These are phyloP conservation scores for Recurvirostra avosetta DNA, from an alignment of 2,113 vertebrate species.

Conservation along the genomic window DNA sequence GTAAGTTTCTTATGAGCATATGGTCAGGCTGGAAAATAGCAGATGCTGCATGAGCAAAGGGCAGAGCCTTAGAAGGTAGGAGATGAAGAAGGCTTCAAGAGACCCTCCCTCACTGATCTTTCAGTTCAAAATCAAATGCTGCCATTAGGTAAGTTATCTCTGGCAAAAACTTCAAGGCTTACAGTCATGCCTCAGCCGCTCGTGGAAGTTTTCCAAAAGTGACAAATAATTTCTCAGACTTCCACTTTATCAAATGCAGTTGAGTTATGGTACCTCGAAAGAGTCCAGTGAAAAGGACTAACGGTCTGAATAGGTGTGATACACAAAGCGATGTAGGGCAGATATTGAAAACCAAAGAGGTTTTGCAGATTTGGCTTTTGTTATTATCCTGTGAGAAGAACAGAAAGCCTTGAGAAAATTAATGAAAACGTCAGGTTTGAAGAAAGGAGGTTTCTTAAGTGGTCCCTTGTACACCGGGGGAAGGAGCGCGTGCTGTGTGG, in stretches of 20 bases:
- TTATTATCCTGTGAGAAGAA: not conserved
- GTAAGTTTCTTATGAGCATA: not conserved
- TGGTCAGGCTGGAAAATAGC: not conserved
- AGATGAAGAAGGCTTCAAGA: not conserved
- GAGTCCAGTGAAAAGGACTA: not conserved
- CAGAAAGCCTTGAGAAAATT: not conserved
- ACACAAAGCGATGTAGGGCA: not conserved
- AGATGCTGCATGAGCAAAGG: not conserved
- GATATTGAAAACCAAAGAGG: not conserved
- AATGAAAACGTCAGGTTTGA: not conserved
- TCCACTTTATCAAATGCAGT: rapidly evolving
- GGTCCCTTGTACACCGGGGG: not conserved
- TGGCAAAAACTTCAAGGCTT: not conserved
- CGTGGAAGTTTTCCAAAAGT: not conserved
- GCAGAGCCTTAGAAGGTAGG: not conserved
- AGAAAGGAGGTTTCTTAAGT: not conserved
- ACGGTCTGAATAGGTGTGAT: rapidly evolving
- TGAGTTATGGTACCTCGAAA: rapidly evolving
- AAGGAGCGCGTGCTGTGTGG: rapidly evolving
- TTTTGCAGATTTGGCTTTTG: rapidly evolving
- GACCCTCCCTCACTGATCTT: not conserved
- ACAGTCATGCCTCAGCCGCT: not conserved
- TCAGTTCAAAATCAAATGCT: not conserved
- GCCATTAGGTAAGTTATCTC: not conserved
- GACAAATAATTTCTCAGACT: not conserved